Evolutionary conservation across 2,113 vertebrate species (phyloP), one percentile per base, ranked within the genome.

Genomic region (Vombatus ursinus): DNA sequence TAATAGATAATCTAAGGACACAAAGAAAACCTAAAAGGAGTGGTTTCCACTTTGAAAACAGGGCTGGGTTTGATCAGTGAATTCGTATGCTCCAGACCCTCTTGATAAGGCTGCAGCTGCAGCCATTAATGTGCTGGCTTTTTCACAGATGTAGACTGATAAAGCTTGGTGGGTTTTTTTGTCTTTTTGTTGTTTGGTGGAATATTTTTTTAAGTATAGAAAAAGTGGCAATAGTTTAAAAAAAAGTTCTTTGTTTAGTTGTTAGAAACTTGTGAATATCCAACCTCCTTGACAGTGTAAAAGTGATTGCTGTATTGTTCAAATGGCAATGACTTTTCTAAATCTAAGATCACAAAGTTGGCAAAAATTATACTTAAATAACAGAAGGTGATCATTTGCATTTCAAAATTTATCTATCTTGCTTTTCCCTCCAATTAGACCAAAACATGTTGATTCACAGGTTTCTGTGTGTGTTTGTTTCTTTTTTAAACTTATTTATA

Each of bases 401-500:
- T 98, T 98, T 99, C 98, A 99, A 98, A 99, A 98, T 98, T 98
- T 97, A 98, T 98, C 98, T 98, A 49, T 98, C 98, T 98, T 98
- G 97, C 98, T 98, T 98, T 97, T 98, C 98, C 97, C 97, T 96
- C 98, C 98, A 99, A 98, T 98, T 99, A 98, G 97, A 98, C 97
- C 98, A 99, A 99, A 99, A 99, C 98, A 99, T 98, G 98, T 99
- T 99, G 99, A 99, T 99, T 98, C 98, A 98, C 98, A 98, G 98
- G 98, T 98, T 97, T 98, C 97, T 98, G 95, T 98, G 97, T 97
- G 97, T 98, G 97, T 98, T 97, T 97, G 97, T 98, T 98, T 98
- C 98, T 99, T 98, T 98, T 98, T 98, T 93, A 99, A 99, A 99
- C 98, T 98, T 99, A 99, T 99, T 99, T 99, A 99, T 99, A 99